These are phyloP conservation scores for Crocodylus rhombifer DNA, from an alignment of 2,797 vertebrate species.

Conservation along the genomic window DNA sequence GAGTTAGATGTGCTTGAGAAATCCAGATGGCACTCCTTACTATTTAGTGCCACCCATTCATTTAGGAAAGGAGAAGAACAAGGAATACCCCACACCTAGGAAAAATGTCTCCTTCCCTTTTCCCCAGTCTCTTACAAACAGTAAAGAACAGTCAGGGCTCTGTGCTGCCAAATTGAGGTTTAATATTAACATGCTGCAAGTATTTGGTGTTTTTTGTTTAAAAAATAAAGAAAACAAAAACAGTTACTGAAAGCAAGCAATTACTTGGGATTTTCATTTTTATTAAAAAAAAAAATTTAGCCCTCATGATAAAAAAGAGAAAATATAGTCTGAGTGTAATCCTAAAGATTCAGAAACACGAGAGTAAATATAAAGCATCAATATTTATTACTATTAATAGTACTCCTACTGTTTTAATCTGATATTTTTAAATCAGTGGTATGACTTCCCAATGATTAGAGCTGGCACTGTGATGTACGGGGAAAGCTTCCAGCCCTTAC, in stretches of 20 bases:
- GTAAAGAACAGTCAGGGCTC: background rate
- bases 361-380: background rate
- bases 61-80: background rate
- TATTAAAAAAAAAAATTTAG: conserved; percentile 1
- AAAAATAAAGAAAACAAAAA: background rate
- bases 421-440: background rate
- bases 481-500: background rate
- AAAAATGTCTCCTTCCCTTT: background rate
- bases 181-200: background rate
- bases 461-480: background rate
- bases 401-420: background rate
- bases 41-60: background rate
- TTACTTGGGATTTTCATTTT: background rate
- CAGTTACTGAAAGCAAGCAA: background rate
- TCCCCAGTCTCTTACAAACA: background rate
- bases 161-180: background rate
- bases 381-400: background rate
- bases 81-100: background rate
- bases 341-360: background rate
- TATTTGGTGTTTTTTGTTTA: background rate
- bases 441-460: background rate
- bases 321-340: background rate
- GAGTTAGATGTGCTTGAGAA: conserved; percentile 43
- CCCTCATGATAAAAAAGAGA: background rate
- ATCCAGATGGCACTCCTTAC: background rate